These are phyloP conservation scores for Cryptotermes secundus DNA, from an alignment of 1,140 invertebrate genomes.

Conservation along the genomic window DNA sequence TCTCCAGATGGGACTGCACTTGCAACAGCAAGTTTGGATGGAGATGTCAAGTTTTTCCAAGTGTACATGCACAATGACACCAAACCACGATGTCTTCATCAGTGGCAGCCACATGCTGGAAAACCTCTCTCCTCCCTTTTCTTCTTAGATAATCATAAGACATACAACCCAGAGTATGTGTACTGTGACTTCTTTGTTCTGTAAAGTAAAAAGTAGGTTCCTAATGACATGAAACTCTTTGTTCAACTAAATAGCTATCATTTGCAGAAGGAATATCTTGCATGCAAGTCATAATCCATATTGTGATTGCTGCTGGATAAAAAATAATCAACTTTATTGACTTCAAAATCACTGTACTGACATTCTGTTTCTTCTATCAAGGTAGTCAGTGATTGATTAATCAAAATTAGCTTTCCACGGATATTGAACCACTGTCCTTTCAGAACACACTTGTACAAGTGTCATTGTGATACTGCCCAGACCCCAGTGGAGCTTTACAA, in stretches of 20 bases:
- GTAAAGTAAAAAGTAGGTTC: not conserved
- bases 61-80: conserved; percentile 62
- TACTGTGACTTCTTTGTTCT: not conserved
- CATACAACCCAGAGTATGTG: conserved; percentile 79
- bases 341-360: too few species aligned
- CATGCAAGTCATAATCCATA: too few species aligned
- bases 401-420: too few species aligned
- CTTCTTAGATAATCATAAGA: conserved; percentile 90
- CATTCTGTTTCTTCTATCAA: too few species aligned
- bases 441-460: too few species aligned
- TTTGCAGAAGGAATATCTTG: too few species aligned
- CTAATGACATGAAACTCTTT: not conserved
- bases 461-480: too few species aligned
- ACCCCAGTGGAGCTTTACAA: too few species aligned
- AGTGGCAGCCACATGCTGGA: conserved; percentile 88
- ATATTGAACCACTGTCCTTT: too few species aligned
- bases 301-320: too few species aligned
- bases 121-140: conserved; percentile 81
- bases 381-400: too few species aligned
- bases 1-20: conserved; percentile 91
- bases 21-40: conserved; percentile 83
- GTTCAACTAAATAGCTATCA: not conserved
- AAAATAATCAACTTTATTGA: too few species aligned
- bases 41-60: conserved; percentile 90
- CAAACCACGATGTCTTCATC: conserved; percentile 77